These are phyloP conservation scores for Byasa hedistus DNA, from an alignment of 2,888 invertebrate genomes.

Conservation along the genomic window DNA sequence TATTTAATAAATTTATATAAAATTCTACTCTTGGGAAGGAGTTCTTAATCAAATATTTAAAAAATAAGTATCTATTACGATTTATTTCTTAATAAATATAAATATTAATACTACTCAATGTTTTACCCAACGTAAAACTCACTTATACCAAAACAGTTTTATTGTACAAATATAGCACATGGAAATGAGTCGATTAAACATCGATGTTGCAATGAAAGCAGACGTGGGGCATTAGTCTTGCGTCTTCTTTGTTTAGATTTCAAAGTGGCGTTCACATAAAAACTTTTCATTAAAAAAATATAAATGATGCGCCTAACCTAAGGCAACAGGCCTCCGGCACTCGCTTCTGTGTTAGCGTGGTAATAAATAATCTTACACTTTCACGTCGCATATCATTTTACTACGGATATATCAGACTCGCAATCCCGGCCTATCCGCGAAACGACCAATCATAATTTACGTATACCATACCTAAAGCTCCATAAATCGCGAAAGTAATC, in stretches of 20 bases:
- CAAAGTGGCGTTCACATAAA: constrained; percentile 48
- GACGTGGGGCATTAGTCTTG: constrained; percentile 72
- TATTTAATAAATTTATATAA: too few species aligned
- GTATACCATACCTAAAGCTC: constrained; percentile 49
- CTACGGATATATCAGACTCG: constrained; percentile 69
- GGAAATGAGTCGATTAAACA: constrained; percentile 73
- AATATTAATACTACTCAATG: neutral
- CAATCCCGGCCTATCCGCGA: constrained; percentile 60
- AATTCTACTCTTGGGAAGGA: too few species aligned
- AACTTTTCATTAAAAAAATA: constrained; percentile 70
- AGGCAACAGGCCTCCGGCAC: constrained; percentile 55
- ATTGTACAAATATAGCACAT: constrained; percentile 35
- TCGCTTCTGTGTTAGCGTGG: constrained; percentile 61
- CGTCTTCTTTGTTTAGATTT: constrained; percentile 74
- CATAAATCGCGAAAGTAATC: constrained; percentile 62
- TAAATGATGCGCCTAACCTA: constrained; percentile 76
- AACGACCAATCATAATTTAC: constrained; percentile 68
- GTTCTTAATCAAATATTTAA: too few species aligned
- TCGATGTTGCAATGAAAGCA: constrained; percentile 66
- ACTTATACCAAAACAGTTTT: constrained; percentile 32
- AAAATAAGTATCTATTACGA: too few species aligned
- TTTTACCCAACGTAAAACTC: constrained; percentile 3
- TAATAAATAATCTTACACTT: constrained; percentile 75
- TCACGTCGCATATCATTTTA: constrained; percentile 70
- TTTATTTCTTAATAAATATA: neutral